A percentile compares a stretch with the other conserved stretches of the same genome.
phyloP scores from a whole-genome alignment of 2,888 invertebrate genomes.

The Bugula neritina region DNA sequence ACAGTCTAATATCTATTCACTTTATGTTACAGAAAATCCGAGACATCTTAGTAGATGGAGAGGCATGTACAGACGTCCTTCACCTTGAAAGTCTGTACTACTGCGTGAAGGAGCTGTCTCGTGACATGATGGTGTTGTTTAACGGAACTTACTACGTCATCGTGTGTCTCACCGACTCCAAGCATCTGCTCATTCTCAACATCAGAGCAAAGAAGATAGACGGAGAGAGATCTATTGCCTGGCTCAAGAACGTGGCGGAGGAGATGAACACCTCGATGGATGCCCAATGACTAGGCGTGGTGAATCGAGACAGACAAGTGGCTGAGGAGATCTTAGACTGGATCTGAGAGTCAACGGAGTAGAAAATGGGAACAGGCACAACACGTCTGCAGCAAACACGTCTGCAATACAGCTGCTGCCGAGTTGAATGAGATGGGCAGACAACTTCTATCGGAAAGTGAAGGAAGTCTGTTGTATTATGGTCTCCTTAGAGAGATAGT shows the following conservation, averaged over 20 bases:
- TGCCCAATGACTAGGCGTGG: slow-evolving; percentile 25
- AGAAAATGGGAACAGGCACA: no score
- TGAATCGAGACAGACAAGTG: not conserved
- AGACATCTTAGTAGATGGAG: not conserved
- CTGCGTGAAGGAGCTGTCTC: slow-evolving; percentile 22
- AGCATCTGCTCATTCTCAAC: slow-evolving; percentile 2
- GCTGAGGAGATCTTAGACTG: slow-evolving; percentile 10
- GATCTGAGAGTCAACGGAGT: slow-evolving; percentile 2
- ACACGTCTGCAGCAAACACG: no score
- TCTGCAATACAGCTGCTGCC: no score
- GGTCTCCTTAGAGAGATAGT: no score
- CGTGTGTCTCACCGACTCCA: not conserved
- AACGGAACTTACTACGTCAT: slow-evolving; percentile 20
- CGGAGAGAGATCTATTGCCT: not conserved
- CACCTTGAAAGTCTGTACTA: slow-evolving; percentile 20
- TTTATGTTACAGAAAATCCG: slow-evolving; percentile 11
- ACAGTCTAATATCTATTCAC: no score
- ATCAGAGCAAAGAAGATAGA: not conserved
- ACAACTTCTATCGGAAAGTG: no score
- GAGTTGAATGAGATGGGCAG: no score
- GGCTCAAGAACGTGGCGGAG: not conserved
- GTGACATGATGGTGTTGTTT: not conserved
- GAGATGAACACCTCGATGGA: not conserved
- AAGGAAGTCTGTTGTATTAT: no score
- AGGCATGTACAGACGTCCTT: slow-evolving; percentile 15